A percentile compares a stretch with the other conserved stretches of the same genome.
Evolutionary conservation across 2,797 vertebrate species (phyloP).

Genomic region (Selene dorsalis): DNA sequence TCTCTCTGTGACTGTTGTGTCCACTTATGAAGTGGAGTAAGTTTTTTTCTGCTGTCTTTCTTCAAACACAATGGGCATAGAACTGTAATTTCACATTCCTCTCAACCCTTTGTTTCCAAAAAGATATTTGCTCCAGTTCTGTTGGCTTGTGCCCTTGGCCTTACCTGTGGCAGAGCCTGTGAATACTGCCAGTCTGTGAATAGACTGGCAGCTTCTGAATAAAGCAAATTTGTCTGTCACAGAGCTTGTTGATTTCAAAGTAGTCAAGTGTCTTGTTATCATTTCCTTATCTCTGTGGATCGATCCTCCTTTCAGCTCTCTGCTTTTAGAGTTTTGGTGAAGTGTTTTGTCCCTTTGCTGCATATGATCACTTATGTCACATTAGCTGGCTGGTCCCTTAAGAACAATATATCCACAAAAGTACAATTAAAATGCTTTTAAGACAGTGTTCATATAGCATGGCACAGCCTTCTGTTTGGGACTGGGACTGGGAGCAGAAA

Average conservation of each 20-base stretch:
- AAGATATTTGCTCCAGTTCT: neutral
- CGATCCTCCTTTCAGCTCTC: neutral
- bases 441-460: slow-evolving; percentile 57
- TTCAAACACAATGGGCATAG: neutral
- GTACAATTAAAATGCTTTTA: slow-evolving; percentile 65
- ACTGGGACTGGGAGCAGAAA: slow-evolving; percentile 69
- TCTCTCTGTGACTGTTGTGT: slow-evolving; percentile 17
- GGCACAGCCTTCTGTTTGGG: slow-evolving; percentile 66
- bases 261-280: slow-evolving; percentile 8
- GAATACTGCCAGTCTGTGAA: too few relatives aligned
- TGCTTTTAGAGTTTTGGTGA: slow-evolving; percentile 18
- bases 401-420: slow-evolving; percentile 39
- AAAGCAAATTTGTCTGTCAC: neutral
- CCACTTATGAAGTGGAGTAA: slow-evolving; percentile 8
- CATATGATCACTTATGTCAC: slow-evolving; percentile 10
- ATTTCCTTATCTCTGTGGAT: neutral
- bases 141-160: neutral
- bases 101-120: neutral
- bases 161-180: neutral
- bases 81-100: slow-evolving; percentile 8
- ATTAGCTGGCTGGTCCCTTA: slow-evolving; percentile 33
- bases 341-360: slow-evolving; percentile 14
- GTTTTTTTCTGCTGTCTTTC: slow-evolving; percentile 26
- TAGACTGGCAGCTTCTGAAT: neutral
- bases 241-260: slow-evolving; percentile 31